Evolutionary conservation across 2,797 vertebrate genomes (phyloP).

Genomic region (Threskiornis aethiopicus): DNA sequence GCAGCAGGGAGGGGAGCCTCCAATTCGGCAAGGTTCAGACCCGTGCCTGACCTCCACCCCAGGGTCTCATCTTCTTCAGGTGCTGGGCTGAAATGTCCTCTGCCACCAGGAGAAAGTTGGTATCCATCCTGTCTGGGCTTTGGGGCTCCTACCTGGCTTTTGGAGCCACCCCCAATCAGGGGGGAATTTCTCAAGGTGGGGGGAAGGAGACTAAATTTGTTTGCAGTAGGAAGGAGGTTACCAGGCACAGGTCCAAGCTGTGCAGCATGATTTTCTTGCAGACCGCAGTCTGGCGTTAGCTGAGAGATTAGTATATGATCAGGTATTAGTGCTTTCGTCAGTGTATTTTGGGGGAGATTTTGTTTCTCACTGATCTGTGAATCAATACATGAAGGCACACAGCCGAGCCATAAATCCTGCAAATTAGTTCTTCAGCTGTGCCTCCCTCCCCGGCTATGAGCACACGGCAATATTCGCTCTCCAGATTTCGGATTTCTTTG

Average conservation of each 20-base stretch:
- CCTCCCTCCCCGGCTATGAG: not conserved
- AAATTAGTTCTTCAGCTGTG: not conserved
- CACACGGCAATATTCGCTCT: not conserved
- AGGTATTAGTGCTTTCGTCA: not conserved
- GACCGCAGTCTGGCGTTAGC: not conserved
- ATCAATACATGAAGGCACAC: not conserved
- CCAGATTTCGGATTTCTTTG: not conserved
- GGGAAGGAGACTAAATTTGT: not conserved
- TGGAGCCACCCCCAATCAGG: fast-evolving
- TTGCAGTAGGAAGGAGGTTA: not conserved
- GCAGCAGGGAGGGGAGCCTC: not conserved
- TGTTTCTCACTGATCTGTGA: conserved; percentile 22
- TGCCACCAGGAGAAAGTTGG: not conserved
- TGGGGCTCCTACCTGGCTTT: not conserved
- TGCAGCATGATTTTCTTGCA: not conserved
- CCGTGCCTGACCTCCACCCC: not conserved
- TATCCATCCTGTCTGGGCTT: not conserved
- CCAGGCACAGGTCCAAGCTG: not conserved
- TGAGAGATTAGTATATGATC: conserved; percentile 14
- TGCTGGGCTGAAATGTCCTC: not conserved
- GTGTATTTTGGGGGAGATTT: conserved; percentile 26
- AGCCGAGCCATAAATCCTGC: conserved; percentile 24
- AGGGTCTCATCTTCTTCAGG: not conserved
- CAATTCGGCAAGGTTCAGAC: fast-evolving
- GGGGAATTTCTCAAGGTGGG: not conserved